Evolutionary conservation across 1,140 invertebrate species (phyloP).

Genomic region (Atta colombica): DNA sequence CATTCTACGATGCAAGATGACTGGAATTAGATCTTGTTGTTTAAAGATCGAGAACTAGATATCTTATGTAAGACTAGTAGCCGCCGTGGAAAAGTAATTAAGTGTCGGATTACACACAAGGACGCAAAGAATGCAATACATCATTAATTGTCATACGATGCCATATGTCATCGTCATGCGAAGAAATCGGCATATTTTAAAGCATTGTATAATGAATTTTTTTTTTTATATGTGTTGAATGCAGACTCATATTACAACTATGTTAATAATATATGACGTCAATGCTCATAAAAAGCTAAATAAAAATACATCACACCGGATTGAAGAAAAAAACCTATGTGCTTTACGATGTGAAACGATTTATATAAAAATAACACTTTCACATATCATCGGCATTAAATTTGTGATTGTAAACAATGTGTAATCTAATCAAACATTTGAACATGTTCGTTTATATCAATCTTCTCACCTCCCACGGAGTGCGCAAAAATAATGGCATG

Average conservation of each 20-base stretch:
- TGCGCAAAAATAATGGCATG: conserved; percentile 44
- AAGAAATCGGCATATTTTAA: neutral
- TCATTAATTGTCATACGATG: neutral
- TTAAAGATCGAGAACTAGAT: conserved; percentile 50
- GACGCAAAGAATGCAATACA: neutral
- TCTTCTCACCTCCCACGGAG: conserved; percentile 46
- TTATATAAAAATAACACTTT: neutral
- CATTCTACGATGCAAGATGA: conserved; percentile 26
- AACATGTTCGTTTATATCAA: conserved; percentile 34
- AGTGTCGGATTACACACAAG: conserved; percentile 60
- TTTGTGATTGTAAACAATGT: conserved; percentile 12
- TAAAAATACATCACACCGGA: neutral
- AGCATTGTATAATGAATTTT: neutral
- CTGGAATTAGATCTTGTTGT: conserved; percentile 56
- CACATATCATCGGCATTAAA: conserved; percentile 6
- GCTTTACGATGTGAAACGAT: neutral
- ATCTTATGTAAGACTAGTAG: conserved; percentile 32
- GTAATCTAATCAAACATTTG: conserved; percentile 20
- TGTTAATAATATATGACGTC: neutral
- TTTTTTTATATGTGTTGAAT: neutral
- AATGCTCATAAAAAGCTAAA: neutral
- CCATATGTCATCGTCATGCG: too few species aligned
- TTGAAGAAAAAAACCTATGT: neutral
- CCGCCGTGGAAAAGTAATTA: conserved; percentile 46
- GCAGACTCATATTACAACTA: neutral